Evolutionary conservation across 2,113 vertebrate genomes (phyloP), one percentile per base, ranked within the genome.

Genomic region (Platysternon megacephalum): DNA sequence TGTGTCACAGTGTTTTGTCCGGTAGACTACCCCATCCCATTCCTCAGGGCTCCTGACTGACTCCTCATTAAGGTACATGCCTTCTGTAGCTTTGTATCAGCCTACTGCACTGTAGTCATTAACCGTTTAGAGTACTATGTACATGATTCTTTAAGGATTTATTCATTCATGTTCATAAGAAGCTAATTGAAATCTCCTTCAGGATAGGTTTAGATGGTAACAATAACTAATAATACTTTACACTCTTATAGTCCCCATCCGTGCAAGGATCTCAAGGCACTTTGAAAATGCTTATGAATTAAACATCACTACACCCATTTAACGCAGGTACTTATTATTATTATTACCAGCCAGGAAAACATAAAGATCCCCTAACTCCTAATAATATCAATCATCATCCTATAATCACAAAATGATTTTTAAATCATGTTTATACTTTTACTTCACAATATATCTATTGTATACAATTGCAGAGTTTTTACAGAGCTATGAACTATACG

Each of bases 401-500:
- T 84, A 4, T 85, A 92, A 87, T 94, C 94, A 87, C 95, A 92
- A 95, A 88, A 42, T 76, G 9, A 78, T 84, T 93, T 95, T 87
- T 16, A 82, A 80, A 82, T 90, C 5, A 5, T 84, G 81, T 96
- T 93, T 97, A 72, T 26, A 87, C 90, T 51, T 86, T 91, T 88
- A 94, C 90, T 96, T 93, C 51, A 94, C 84, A 96, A 93, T 92
- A 90, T 94, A 95, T 86, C 81, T 93, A 94, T 91, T 91, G 87
- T 90, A 88, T 92, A 94, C 83, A 81, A 96, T 95, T 94, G 61
- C 89, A 90, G 79, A 39, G 65, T 8, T 72, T 91, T 92, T 95
- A 81, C 79, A 93, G 94, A 96, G 84, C 93, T 95, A 94, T 95
- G 95, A 95, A 88, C 95, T 95, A 93, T 96, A 97, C 95, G 96